Evolutionary conservation across 2,113 vertebrate genomes (phyloP), one percentile per base, ranked within the genome.

Genomic region (Ceratotherium simum): DNA sequence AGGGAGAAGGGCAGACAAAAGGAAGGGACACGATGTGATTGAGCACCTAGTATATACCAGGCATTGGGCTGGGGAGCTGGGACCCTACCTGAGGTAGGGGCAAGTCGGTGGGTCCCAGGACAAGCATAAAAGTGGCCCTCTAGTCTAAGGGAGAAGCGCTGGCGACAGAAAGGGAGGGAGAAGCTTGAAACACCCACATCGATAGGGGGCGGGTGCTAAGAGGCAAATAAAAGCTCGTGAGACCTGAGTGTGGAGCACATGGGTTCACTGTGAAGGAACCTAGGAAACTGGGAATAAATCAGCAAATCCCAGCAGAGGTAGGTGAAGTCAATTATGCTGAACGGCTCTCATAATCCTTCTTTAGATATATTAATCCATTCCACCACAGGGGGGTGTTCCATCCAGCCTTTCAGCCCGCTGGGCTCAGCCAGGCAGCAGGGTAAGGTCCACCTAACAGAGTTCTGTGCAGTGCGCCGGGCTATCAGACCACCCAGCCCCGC

Each of bases 401-500:
- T 27, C 2, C 2, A 20, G 83, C 17, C 39, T 65, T n/a, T 14
- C 8, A 23, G 46, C 51, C 25, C 36, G 64, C 18, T 2, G 6
- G 12, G 36, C 8, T 16, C 2, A 1, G n/a, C 46, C 17, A 20
- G 36, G 62, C 18, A 6, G 79, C 20, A 7, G 29, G 86, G 54
- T 8, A 54, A 18, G 33, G 17, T 21, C n/a, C 29, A 11, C 31
- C 18, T 13, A 18, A 48, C 20, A 14, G 46, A 33, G 29, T 5
- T 27, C 42, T 1, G 21, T 27, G 42, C 1, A 2, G 1, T 3
- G 17, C 23, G 23, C 46, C 20, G 27, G 4, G 42, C 10, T 0
- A 0, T 9, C 20, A 1, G 27, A 31, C 14, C 33, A 14, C 7
- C 54, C 7, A 20, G 23, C 6, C 65, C 21, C 2, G 0, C 39